Conservation (phyloP, 2,888 invertebrate species). For the Drosophila setosimentum region DNA sequence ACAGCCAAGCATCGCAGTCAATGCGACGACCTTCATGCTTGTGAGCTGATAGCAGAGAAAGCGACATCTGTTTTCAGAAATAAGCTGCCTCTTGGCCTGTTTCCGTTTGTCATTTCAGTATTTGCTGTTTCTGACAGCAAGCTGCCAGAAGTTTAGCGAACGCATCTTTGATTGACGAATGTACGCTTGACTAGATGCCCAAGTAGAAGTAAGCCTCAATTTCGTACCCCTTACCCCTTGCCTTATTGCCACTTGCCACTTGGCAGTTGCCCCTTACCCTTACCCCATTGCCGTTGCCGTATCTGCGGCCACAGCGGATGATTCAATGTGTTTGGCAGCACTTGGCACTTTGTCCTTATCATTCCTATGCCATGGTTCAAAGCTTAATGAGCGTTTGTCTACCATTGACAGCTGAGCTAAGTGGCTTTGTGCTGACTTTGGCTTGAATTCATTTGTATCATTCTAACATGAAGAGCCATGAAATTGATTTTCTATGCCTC, state of each 20-base stretch:
- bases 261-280: neutral
- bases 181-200: conserved; percentile 37
- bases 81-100: conserved; percentile 45
- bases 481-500: conserved; percentile 56
- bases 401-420: conserved; percentile 68
- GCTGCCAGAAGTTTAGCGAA: conserved; percentile 69
- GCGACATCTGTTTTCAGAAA: conserved; percentile 54
- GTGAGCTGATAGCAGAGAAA: conserved; percentile 33
- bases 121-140: conserved; percentile 71
- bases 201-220: conserved; percentile 10
- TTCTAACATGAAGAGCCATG: conserved; percentile 30
- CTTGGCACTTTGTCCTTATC: conserved; percentile 56
- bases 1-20: conserved; percentile 25
- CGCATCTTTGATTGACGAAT: conserved; percentile 66
- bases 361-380: conserved; percentile 62
- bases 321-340: conserved; percentile 57
- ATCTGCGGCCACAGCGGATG: conserved; percentile 3
- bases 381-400: conserved; percentile 75
- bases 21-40: conserved; percentile 8
- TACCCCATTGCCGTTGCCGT: too few relatives aligned
- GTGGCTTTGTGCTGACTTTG: conserved; percentile 57
- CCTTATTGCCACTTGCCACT: neutral
- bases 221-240: neutral
- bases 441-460: conserved; percentile 51
- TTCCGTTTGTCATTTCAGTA: conserved; percentile 75